Evolutionary conservation across 2,113 vertebrate genomes (phyloP).

Genomic region (Pseudonaja textilis): DNA sequence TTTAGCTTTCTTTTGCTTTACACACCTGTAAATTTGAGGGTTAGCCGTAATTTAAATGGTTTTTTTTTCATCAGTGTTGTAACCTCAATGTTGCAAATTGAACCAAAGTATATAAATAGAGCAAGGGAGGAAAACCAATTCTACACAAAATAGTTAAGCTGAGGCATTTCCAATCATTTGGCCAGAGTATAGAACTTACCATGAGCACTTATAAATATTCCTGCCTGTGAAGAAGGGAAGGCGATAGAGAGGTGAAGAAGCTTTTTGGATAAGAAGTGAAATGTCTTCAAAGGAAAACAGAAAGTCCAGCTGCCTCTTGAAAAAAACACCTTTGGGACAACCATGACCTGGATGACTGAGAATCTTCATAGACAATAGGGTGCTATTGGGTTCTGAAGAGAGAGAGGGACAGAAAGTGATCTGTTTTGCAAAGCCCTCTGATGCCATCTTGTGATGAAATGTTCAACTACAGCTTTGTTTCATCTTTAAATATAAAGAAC

Average conservation of each 20-base stretch:
- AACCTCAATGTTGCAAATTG: not conserved
- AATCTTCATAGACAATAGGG: not conserved
- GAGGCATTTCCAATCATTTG: not conserved
- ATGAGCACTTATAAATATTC: not conserved
- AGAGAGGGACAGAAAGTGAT: no score
- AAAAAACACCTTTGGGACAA: no score
- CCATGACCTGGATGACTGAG: no score
- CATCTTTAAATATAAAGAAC: not conserved
- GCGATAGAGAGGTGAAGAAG: not conserved
- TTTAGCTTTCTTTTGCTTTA: not conserved
- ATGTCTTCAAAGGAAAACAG: no score
- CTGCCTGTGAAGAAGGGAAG: not conserved
- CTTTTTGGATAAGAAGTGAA: no score
- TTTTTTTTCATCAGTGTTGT: not conserved
- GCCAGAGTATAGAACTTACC: not conserved
- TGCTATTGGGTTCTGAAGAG: not conserved
- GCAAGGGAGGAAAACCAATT: not conserved
- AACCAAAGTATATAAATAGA: not conserved
- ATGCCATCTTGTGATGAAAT: constrained; percentile 9
- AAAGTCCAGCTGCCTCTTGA: no score
- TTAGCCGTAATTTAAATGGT: not conserved
- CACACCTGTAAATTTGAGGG: not conserved
- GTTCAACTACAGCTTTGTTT: not conserved
- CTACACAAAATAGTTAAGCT: not conserved
- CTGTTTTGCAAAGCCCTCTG: not conserved